Base-by-base conservation (phyloP, 2,113 vertebrate species). In the Elephantulus edwardii region DNA sequence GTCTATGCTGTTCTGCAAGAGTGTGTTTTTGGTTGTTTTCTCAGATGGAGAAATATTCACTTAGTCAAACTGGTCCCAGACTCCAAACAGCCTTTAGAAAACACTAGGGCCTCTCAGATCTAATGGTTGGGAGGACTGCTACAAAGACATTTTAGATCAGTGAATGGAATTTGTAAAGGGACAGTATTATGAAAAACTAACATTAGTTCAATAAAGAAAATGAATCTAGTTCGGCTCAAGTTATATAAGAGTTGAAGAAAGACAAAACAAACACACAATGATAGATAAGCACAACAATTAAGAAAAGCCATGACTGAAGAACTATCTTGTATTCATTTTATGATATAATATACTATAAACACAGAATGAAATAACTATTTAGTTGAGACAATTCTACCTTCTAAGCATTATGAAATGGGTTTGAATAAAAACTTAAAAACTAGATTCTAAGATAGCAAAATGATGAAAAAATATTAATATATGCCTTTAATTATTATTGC, bases 171-270 rank as follows among this genome's bases (percentile, higher is more conserved):
- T 5, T 28, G 24, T 40, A 42, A 44, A 83, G 14, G 17, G 4
- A 1, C 3, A 7, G 9, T 30, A 1, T 1, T 24, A 0, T 38
- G 38, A 11, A 74, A 66, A 54, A 30, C 3, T n/a, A 17, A 30
- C 17, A 0, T 1, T 7, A 54, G 4, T 52, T n/a, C 35, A 30
- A 42, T 33, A 42, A 22, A 40, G 54, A 26, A 1, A 22, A 58
- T 6, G 24, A 6, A 7, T 48, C 13, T 17, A 5, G 11, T 8
- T 10, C 76, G 33, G 14, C 22, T 66, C 12, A n/a, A 0, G 46
- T n/a, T 8, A 20, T 1, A 3, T 4, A 28, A 38, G 3, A 0
- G 14, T 14, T 17, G 8, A 33, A 56, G 35, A 10, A 28, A 42
- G 20, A 2, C 5, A 44, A 30, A 33, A 5, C 22, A n/a, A n/a